Conservation (phyloP, 2,888 invertebrate species). For the Charanyca ferruginea region DNA sequence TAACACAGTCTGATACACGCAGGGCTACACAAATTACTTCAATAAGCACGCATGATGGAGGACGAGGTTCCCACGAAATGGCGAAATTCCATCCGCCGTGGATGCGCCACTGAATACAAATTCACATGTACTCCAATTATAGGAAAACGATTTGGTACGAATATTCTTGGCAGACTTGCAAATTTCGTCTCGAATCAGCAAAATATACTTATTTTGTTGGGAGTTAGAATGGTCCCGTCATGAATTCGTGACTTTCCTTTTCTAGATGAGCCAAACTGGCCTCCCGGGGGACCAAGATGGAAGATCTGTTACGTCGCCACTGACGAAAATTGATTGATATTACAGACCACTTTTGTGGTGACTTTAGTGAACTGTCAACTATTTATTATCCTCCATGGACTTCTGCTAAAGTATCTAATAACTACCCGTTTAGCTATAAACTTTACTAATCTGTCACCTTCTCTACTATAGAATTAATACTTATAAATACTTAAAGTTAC, state of each 20-base stretch:
- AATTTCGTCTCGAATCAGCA: conserved; percentile 89
- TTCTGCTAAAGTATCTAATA: conserved; percentile 7
- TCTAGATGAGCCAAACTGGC: conserved; percentile 75
- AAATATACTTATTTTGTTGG: conserved; percentile 90
- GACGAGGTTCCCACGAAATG: conserved; percentile 86
- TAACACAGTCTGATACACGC: conserved; percentile 73
- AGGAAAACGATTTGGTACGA: conserved; percentile 91
- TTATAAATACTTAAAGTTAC: not conserved
- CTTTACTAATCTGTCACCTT: not conserved
- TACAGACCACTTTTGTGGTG: conserved; percentile 45
- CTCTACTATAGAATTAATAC: not conserved
- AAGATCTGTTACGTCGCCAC: conserved; percentile 66
- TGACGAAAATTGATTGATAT: conserved; percentile 60
- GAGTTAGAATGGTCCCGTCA: conserved; percentile 82
- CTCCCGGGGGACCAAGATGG: conserved; percentile 66
- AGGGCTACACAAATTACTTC: conserved; percentile 86
- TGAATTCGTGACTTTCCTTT: conserved; percentile 84
- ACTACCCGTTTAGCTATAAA: not conserved
- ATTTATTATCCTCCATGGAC: conserved; percentile 19
- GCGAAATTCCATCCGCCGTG: conserved; percentile 88
- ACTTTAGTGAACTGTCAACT: conserved; percentile 40
- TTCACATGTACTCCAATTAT: conserved; percentile 91
- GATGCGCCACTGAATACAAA: conserved; percentile 91
- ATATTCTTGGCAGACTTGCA: conserved; percentile 91
- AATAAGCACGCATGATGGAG: conserved; percentile 90